Evolutionary conservation across 2,888 invertebrate genomes (phyloP), one percentile per base, ranked within the genome.

Genomic region (Parnassius apollo): DNA sequence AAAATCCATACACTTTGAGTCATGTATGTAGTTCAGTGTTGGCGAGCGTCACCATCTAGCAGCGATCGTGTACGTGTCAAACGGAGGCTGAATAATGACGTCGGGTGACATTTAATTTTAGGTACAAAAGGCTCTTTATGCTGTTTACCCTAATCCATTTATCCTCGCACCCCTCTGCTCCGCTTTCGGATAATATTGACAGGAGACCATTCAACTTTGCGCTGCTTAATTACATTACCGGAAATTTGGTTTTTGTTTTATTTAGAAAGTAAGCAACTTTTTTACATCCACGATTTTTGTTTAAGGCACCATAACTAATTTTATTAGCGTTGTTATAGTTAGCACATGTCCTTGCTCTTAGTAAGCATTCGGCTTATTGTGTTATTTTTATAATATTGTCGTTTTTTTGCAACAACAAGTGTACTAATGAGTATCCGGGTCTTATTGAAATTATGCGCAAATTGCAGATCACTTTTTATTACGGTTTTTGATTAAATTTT

Each of bases 81-180:
- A 74, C 72, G 75, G 76, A 75, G 75, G 71, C 83, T 89, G 87
- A 90, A 86, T 91, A 91, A 91, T 89, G 90, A 91, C 85, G 78
- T 76, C 76, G 85, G 82, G 80, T 89, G 91, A 90, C 90, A 81
- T 91, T 90, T 90, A 88, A 91, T 90, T 90, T 90, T 74, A 82
- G 85, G 87, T 90, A 91, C 90, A 91, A 91, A 90, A 88, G 88
- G 80, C 85, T 87, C 83, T 87, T 88, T 87, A 90, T 86, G 81
- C 86, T 87, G 85, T 88, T 90, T 88, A 87, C 88, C 86, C 89
- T 89, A 86, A 90, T 88, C 89, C 75, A 75, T 76, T 77, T 73
- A 75, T 72, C 72, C 71, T 68, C 57, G 61, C 63, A 54, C 58
- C 50, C 42, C 63, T 65, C 59, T 50, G 64, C 69, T 66, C 69